These are phyloP conservation scores for Oreochromis spilurus DNA, from an alignment of 2,113 vertebrate genomes.

Conservation along the genomic window DNA sequence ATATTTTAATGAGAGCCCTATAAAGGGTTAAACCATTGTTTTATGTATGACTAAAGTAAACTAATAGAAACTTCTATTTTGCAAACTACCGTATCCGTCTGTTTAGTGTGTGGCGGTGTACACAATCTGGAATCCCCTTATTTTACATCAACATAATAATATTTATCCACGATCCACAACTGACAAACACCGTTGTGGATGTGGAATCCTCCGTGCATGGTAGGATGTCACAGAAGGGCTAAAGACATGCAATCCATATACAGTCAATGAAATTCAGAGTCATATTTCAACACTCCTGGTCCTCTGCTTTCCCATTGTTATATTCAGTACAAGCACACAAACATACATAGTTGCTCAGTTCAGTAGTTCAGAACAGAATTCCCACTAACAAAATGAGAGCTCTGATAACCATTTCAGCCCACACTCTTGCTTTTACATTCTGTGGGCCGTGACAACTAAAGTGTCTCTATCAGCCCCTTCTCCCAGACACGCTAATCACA, in stretches of 20 bases:
- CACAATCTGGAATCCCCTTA: not conserved
- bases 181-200: not conserved
- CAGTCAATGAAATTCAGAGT: not conserved
- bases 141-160: not conserved
- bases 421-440: constrained; percentile 25
- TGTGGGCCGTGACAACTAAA: constrained; percentile 52
- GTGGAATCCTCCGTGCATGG: not conserved
- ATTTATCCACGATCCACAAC: not conserved
- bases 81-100: not conserved
- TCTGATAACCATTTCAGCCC: constrained; percentile 16
- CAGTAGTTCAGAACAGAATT: not conserved
- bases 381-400: constrained; percentile 13
- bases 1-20: not conserved
- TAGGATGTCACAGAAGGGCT: not conserved
- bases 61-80: rapidly evolving
- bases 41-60: not conserved
- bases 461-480: constrained; percentile 51
- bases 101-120: not conserved
- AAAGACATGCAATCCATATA: not conserved
- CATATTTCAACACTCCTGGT: not conserved
- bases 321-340: not conserved
- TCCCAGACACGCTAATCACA: constrained; percentile 49
- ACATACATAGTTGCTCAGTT: not conserved
- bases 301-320: not conserved
- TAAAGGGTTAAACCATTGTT: not conserved